Percentiles rank a stretch among this genome's conserved stretches.
Conservation (phyloP, 2,113 vertebrate species). For the Oreotrochilus melanogaster region DNA sequence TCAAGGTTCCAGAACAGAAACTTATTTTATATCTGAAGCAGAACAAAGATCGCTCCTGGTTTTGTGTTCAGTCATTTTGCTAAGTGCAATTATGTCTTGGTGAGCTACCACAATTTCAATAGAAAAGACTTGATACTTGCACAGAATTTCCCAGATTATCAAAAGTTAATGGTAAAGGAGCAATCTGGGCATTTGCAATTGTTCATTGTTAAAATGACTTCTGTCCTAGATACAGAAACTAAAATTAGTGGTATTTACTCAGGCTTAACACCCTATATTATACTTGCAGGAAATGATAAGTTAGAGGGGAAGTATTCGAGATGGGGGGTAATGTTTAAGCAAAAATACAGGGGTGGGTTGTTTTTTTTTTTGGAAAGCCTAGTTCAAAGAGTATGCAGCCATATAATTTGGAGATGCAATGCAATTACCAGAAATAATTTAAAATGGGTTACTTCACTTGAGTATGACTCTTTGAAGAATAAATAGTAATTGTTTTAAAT, state of each 20-base stretch:
- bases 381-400: slow-evolving; percentile 62
- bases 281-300: slow-evolving; percentile 53
- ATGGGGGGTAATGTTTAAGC: slow-evolving; percentile 42
- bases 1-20: not conserved
- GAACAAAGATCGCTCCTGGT: not conserved
- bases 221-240: slow-evolving; percentile 46
- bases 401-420: slow-evolving; percentile 69
- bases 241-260: slow-evolving; percentile 61
- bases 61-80: not conserved
- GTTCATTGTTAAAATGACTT: slow-evolving; percentile 42
- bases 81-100: not conserved
- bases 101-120: not conserved
- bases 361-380: slow-evolving; percentile 23
- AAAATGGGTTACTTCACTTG: slow-evolving; percentile 61
- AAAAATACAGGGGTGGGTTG: slow-evolving; percentile 24
- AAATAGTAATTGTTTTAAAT: slow-evolving; percentile 75
- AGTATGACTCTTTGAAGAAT: slow-evolving; percentile 71
- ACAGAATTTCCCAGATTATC: not conserved
- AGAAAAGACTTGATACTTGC: not conserved
- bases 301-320: slow-evolving; percentile 48
- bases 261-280: slow-evolving; percentile 44
- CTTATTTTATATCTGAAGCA: not conserved
- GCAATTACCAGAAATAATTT: slow-evolving; percentile 73
- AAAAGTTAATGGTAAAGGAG: not conserved
- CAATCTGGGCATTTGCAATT: not conserved